Conservation (phyloP, 2,888 invertebrate genomes). For the Acanthosepion esculentum region DNA sequence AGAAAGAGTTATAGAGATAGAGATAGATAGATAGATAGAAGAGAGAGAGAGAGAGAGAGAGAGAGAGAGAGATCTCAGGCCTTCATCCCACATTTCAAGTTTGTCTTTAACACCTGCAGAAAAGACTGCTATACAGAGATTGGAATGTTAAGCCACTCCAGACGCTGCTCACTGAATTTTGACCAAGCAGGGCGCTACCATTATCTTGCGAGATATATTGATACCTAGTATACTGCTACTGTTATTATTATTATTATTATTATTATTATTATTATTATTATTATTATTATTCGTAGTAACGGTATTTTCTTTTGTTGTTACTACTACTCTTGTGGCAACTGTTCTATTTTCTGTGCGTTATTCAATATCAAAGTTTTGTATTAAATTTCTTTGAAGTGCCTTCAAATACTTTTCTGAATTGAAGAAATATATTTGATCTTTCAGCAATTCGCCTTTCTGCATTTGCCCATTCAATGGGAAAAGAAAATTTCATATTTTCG, state of each 20-base stretch:
- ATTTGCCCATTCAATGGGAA: background rate
- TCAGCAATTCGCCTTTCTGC: background rate
- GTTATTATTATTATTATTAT: background rate
- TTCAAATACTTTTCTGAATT: slow-evolving; percentile 33
- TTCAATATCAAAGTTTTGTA: background rate
- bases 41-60: no score
- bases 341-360: background rate
- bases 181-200: no score
- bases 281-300: background rate
- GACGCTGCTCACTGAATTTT: no score
- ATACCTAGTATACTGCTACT: no score
- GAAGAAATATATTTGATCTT: background rate
- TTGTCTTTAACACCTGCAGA: no score
- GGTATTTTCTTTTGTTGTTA: background rate
- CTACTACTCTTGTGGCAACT: background rate
- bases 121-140: no score
- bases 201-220: no score
- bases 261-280: background rate
- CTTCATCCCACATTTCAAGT: no score
- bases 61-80: no score
- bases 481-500: background rate
- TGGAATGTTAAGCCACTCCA: no score
- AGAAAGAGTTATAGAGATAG: no score
- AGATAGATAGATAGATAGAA: no score
- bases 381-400: background rate